Percentiles rank a stretch among this genome's conserved stretches.
Evolutionary conservation across 1,140 invertebrate species (phyloP).

Genomic region (Probaryconus sp.): DNA sequence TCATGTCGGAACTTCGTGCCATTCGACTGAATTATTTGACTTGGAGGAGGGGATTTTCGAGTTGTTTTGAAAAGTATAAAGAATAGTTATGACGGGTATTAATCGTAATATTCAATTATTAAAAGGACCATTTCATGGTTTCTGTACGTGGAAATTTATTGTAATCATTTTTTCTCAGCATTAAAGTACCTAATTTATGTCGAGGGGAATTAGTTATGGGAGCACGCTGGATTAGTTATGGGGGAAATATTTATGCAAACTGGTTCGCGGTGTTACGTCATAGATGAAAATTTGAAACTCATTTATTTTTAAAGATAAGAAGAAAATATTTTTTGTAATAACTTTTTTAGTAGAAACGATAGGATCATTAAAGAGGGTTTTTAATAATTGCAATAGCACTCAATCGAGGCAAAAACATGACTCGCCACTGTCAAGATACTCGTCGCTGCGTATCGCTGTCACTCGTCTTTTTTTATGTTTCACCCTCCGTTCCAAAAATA

Average conservation of each 20-base stretch:
- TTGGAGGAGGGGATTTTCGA: slow-evolving; percentile 8
- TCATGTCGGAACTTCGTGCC: slow-evolving; percentile 24
- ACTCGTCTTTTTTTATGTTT: slow-evolving; percentile 38
- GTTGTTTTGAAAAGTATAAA: slow-evolving; percentile 9
- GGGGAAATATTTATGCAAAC: slow-evolving; percentile 13
- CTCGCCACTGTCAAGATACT: slow-evolving; percentile 64
- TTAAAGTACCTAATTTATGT: slow-evolving; percentile 7
- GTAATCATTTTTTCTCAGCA: slow-evolving; percentile 3
- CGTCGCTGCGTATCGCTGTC: slow-evolving; percentile 47
- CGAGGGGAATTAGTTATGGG: slow-evolving; percentile 18
- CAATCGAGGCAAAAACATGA: slow-evolving; percentile 67
- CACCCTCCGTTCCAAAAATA: slow-evolving; percentile 43
- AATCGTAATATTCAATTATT: slow-evolving; percentile 51
- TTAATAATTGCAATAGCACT: slow-evolving; percentile 66
- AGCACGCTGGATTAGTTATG: slow-evolving; percentile 10
- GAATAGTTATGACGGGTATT: slow-evolving; percentile 30
- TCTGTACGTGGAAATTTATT: slow-evolving; percentile 13
- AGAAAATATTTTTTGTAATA: no score
- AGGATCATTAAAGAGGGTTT: slow-evolving; percentile 66
- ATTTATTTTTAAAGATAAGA: no score
- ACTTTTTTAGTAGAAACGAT: slow-evolving; percentile 60
- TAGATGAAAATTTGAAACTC: slow-evolving; percentile 12
- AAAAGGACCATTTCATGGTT: no score
- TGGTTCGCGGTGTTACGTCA: slow-evolving; percentile 13
- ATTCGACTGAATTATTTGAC: slow-evolving; percentile 30